Percentiles rank a stretch among this genome's conserved stretches.
phyloP scores from a whole-genome alignment of 2,113 vertebrate genomes.

The Cettia cetti region DNA sequence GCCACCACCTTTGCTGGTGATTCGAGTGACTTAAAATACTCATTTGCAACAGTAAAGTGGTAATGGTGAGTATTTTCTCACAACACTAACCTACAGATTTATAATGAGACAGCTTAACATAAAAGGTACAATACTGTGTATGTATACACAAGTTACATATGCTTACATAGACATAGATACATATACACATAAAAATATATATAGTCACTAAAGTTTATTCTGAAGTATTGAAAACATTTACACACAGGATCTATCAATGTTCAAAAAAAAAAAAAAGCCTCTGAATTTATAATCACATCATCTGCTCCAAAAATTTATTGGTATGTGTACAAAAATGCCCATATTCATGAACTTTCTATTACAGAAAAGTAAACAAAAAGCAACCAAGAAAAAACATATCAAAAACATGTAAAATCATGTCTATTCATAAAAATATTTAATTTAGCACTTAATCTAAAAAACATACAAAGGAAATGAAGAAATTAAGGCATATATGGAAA shows the following conservation, averaged over 20 bases:
- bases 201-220: background rate
- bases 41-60: background rate
- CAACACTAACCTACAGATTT: background rate
- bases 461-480: background rate
- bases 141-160: background rate
- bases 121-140: background rate
- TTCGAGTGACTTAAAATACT: background rate
- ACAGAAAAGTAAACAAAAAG: background rate
- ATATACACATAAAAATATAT: background rate
- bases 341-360: background rate
- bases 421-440: background rate
- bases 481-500: background rate
- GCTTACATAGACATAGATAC: background rate
- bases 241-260: rapidly evolving
- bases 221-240: background rate
- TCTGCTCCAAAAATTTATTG: background rate
- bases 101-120: background rate
- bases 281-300: background rate
- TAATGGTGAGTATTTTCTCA: background rate
- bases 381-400: background rate
- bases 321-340: background rate
- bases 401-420: background rate
- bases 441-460: background rate
- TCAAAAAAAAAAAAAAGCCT: background rate
- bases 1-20: background rate